A percentile compares a stretch with the other conserved stretches of the same genome.
Evolutionary conservation across 2,888 invertebrate species (phyloP).

Genomic region (Leucophenga montana): DNA sequence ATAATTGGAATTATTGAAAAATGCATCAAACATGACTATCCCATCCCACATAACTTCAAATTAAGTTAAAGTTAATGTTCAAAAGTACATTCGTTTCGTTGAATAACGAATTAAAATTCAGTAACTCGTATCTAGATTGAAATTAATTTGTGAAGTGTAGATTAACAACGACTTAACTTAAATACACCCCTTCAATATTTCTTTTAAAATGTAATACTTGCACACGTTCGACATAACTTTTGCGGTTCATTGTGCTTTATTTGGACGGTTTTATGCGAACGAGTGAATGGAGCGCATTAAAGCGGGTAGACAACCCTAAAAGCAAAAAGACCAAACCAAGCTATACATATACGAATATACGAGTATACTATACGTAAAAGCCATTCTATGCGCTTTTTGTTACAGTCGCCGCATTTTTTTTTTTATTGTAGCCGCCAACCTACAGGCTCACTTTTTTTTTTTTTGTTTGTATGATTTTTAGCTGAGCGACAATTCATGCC

Average conservation of each 20-base stretch:
- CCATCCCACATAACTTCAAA: no score
- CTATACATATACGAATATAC: no score
- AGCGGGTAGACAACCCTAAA: neutral
- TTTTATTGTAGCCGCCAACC: no score
- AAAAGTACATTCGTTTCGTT: no score
- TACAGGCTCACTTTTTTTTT: constrained; percentile 25
- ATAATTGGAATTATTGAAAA: no score
- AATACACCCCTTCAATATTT: neutral
- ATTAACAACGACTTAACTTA: neutral
- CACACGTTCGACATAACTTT: constrained; percentile 15
- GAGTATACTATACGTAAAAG: neutral
- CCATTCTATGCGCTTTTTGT: constrained; percentile 20
- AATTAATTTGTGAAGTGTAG: no score
- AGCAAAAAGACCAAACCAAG: neutral
- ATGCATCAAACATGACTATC: no score
- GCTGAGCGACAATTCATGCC: constrained; percentile 37
- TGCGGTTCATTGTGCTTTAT: constrained; percentile 23
- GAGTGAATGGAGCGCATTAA: constrained; percentile 9
- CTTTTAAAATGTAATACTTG: no score
- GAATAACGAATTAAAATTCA: no score
- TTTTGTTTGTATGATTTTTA: constrained; percentile 26
- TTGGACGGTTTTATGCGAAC: neutral
- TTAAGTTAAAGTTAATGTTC: no score
- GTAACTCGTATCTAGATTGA: no score
- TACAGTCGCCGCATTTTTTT: neutral